Percentiles rank a stretch among this genome's conserved stretches.
Evolutionary conservation across 1,140 invertebrate genomes (phyloP).

Genomic region (Panagrolaimus sp.): DNA sequence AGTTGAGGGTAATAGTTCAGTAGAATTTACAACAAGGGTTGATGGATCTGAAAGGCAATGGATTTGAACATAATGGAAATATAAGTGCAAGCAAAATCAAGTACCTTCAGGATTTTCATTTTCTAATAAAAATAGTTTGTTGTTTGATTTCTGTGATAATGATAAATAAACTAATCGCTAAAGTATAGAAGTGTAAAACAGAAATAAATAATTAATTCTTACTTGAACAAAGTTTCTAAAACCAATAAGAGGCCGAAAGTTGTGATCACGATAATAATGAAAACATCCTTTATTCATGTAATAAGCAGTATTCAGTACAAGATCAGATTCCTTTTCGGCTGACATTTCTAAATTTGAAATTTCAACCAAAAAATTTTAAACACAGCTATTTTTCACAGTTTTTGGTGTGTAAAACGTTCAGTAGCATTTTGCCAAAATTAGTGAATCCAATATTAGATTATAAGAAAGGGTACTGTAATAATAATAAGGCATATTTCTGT

Average conservation of each 20-base stretch:
- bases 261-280: not conserved
- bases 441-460: no score
- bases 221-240: not conserved
- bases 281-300: slow-evolving; percentile 6
- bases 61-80: no score
- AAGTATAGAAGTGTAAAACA: not conserved
- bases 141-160: not conserved
- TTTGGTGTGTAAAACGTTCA: no score
- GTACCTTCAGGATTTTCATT: slow-evolving; percentile 10
- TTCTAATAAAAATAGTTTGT: not conserved
- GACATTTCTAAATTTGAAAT: no score
- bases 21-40: no score
- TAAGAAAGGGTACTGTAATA: no score
- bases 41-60: no score
- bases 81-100: not conserved
- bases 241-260: not conserved
- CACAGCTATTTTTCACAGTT: no score
- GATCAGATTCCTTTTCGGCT: not conserved
- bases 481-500: no score
- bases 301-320: not conserved
- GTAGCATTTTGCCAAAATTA: no score
- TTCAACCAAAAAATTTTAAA: no score
- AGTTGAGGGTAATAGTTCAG: no score
- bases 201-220: not conserved
- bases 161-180: not conserved